phyloP scores from a whole-genome alignment of 2,113 vertebrate species.

The Saguinus imperator region DNA sequence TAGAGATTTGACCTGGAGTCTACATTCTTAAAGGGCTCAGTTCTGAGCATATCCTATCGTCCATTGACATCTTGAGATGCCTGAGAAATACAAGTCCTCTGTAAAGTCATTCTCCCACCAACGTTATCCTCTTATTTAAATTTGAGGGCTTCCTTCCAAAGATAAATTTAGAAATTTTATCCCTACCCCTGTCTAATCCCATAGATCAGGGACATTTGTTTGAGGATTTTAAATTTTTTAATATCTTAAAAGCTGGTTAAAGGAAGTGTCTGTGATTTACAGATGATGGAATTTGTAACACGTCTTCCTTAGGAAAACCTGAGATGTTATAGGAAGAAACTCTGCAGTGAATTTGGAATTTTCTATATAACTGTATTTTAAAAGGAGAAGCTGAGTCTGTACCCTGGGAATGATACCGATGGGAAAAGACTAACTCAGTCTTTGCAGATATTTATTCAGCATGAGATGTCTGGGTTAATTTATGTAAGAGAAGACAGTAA shows the following conservation, averaged over 20 bases:
- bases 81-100: not conserved
- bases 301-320: not conserved
- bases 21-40: not conserved
- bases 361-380: not conserved
- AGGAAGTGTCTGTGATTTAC: not conserved
- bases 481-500: not conserved
- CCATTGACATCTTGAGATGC: not conserved
- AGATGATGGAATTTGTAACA: not conserved
- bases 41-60: not conserved
- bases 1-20: not conserved
- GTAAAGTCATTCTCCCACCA: not conserved
- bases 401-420: not conserved
- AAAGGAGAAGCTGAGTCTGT: not conserved
- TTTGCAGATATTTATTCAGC: not conserved
- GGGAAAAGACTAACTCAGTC: not conserved
- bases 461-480: constrained; percentile 8
- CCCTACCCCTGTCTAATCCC: not conserved
- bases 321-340: not conserved
- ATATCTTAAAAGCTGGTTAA: constrained; percentile 13
- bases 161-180: not conserved
- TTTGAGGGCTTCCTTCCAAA: not conserved
- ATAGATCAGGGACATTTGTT: not conserved
- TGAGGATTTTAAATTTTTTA: not conserved
- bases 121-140: not conserved
- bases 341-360: not conserved